Evolutionary conservation across 2,888 invertebrate genomes (phyloP).

Genomic region (Galerucella nymphaeae): DNA sequence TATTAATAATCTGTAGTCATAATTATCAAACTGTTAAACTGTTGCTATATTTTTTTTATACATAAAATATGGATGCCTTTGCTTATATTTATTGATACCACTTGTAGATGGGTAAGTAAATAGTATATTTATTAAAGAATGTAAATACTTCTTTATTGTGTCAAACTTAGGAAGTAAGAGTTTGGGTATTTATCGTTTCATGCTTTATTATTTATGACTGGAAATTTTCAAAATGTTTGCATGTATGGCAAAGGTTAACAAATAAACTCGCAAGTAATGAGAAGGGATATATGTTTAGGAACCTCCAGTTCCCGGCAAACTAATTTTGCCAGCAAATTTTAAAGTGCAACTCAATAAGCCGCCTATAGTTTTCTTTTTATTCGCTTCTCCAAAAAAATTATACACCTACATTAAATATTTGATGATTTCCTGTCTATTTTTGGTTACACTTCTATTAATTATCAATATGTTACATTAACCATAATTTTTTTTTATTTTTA

Average conservation of each 20-base stretch:
- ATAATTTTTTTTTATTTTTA: constrained; percentile 18
- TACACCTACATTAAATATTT: not conserved
- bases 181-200: constrained; percentile 20
- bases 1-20: not conserved
- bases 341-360: no score
- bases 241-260: no score
- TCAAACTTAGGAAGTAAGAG: constrained; percentile 17
- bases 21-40: not conserved
- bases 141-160: constrained; percentile 11
- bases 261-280: no score
- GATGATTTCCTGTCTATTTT: constrained; percentile 20
- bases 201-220: constrained; percentile 15
- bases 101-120: constrained; percentile 11
- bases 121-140: constrained; percentile 12
- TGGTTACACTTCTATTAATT: not conserved
- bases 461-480: constrained; percentile 22
- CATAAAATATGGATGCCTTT: not conserved
- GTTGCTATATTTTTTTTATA: not conserved
- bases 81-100: constrained; percentile 18
- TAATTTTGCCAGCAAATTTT: no score
- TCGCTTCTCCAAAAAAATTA: not conserved
- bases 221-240: constrained; percentile 26
- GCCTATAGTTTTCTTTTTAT: no score
- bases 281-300: no score
- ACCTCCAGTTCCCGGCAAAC: no score